Percentiles rank a stretch among this genome's conserved stretches.
These are phyloP conservation scores for Drosophila picticornis DNA, from an alignment of 2,888 invertebrate genomes.

Conservation along the genomic window DNA sequence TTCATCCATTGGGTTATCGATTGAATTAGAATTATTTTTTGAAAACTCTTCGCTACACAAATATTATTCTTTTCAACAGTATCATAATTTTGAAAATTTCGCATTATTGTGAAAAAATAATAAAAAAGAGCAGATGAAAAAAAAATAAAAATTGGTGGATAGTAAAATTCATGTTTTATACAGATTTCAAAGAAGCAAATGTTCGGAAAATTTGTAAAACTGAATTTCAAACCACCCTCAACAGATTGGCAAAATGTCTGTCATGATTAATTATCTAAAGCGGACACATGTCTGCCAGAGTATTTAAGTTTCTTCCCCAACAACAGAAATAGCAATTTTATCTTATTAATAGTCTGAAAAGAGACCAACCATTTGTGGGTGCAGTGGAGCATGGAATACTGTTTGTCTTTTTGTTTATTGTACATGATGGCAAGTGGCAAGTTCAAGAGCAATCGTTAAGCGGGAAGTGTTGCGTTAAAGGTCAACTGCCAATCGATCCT, in stretches of 20 bases:
- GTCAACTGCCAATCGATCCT: conserved; percentile 48
- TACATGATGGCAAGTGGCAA: not conserved
- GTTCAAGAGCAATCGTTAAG: not conserved
- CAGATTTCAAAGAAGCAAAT: not conserved
- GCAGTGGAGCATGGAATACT: conserved; percentile 14
- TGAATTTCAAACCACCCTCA: not conserved
- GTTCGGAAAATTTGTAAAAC: not conserved
- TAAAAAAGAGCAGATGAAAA: not conserved
- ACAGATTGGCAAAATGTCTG: not conserved
- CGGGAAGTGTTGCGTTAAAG: conserved; percentile 11
- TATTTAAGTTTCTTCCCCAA: not conserved
- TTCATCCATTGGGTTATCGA: not conserved
- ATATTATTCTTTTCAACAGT: not conserved
- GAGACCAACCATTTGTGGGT: conserved; percentile 25
- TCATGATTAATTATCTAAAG: not conserved
- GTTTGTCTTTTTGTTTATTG: not conserved
- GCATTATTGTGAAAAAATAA: not conserved
- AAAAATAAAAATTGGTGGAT: not conserved
- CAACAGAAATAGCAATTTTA: not conserved
- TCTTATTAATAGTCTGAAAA: conserved; percentile 48
- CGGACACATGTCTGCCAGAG: not conserved
- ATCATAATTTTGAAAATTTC: not conserved
- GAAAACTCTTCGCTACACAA: not conserved
- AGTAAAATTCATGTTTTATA: not conserved
- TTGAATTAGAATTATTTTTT: not conserved